Conservation (phyloP, 2,113 vertebrate genomes). For the Ammodytes marinus region DNA sequence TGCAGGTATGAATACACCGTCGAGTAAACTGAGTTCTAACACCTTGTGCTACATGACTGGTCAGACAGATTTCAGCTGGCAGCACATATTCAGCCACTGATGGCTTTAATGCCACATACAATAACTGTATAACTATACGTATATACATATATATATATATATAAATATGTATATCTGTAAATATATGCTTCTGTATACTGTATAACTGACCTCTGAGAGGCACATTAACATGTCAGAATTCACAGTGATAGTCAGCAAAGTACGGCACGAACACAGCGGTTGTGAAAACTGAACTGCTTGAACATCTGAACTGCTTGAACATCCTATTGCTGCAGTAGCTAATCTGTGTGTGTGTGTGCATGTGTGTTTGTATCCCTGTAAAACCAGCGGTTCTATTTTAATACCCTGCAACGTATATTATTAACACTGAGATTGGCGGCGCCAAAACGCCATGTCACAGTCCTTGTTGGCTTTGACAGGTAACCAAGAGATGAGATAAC, state of each 20-base stretch:
- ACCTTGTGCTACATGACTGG: constrained; percentile 29
- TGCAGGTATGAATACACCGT: background rate
- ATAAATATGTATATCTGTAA: constrained; percentile 23
- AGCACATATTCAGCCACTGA: constrained; percentile 26
- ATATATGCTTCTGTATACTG: constrained; percentile 38
- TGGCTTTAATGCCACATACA: constrained; percentile 47
- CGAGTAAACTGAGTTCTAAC: constrained; percentile 6
- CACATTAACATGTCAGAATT: constrained; percentile 52
- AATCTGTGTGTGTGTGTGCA: constrained; percentile 33
- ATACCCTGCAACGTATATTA: constrained; percentile 67
- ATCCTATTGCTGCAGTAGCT: constrained; percentile 55
- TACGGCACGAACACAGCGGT: constrained; percentile 26
- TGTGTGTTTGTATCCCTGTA: constrained; percentile 51
- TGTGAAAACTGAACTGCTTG: constrained; percentile 41
- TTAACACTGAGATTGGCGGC: constrained; percentile 62
- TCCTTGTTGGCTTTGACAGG: constrained; percentile 39
- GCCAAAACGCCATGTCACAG: constrained; percentile 33
- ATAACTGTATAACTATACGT: constrained; percentile 20
- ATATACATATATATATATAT: constrained; percentile 41
- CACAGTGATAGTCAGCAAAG: too few relatives aligned
- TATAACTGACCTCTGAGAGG: constrained; percentile 63
- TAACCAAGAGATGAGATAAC: constrained; percentile 20
- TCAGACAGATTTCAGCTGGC: constrained; percentile 39
- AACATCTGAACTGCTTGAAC: constrained; percentile 54
- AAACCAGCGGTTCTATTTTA: constrained; percentile 48